Percentiles rank a stretch among this genome's conserved stretches.
phyloP scores from a whole-genome alignment of 2,888 invertebrate species.

The Psylliodes chrysocephalus region DNA sequence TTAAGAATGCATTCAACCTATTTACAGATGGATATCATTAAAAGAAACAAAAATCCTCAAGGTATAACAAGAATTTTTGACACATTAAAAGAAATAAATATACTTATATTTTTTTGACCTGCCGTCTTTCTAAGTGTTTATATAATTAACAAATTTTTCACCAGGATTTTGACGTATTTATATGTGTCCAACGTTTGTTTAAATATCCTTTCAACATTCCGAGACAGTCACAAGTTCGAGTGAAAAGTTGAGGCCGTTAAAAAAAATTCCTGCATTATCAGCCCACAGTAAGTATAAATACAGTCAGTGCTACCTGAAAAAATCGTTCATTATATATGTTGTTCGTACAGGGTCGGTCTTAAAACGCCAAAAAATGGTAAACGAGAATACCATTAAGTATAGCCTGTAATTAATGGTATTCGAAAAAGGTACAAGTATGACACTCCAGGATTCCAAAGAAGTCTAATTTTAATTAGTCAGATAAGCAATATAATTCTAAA shows the following conservation, averaged over 20 bases:
- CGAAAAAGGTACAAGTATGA: too few relatives aligned
- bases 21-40: too few relatives aligned
- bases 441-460: too few relatives aligned
- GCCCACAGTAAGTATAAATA: slow-evolving; percentile 29
- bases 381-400: too few relatives aligned
- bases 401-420: too few relatives aligned
- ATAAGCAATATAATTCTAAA: too few relatives aligned
- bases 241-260: slow-evolving; percentile 32
- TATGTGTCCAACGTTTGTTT: slow-evolving; percentile 45
- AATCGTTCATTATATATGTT: slow-evolving; percentile 29
- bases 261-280: slow-evolving; percentile 37
- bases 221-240: slow-evolving; percentile 24
- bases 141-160: slow-evolving; percentile 57
- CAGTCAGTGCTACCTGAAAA: slow-evolving; percentile 40
- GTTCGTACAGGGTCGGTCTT: neutral
- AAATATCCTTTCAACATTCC: slow-evolving; percentile 42
- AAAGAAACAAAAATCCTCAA: too few relatives aligned
- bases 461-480: too few relatives aligned
- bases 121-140: slow-evolving; percentile 49
- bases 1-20: too few relatives aligned
- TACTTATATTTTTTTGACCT: slow-evolving; percentile 26
- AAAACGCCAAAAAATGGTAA: too few relatives aligned
- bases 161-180: slow-evolving; percentile 52
- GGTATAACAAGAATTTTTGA: too few relatives aligned
- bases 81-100: too few relatives aligned